Percentiles rank a stretch among this genome's conserved stretches.
phyloP scores from a whole-genome alignment of 2,888 invertebrate species.

The Hemistola chrysoprasaria region DNA sequence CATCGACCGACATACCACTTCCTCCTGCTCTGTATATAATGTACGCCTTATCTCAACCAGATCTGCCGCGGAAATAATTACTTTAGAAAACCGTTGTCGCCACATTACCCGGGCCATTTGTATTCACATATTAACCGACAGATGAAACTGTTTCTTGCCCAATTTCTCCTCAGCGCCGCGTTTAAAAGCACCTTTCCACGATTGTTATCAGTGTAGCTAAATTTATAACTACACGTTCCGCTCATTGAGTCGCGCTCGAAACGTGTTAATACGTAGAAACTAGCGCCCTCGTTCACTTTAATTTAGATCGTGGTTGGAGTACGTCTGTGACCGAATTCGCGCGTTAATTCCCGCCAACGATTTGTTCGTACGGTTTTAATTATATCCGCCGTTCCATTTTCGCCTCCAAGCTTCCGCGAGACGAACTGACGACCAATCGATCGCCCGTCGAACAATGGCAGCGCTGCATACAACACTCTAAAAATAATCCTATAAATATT shows the following conservation, averaged over 20 bases:
- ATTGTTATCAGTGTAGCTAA: too few relatives aligned
- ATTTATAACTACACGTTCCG: too few relatives aligned
- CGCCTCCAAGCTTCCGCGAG: slow-evolving; percentile 67
- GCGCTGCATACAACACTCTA: slow-evolving; percentile 27
- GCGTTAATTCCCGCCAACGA: slow-evolving; percentile 64
- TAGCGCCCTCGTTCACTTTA: too few relatives aligned
- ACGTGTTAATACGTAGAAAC: slow-evolving; percentile 1
- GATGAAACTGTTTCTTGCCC: slow-evolving; percentile 28
- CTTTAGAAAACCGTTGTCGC: slow-evolving; percentile 22
- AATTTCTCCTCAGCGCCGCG: slow-evolving; percentile 24
- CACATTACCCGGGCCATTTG: slow-evolving; percentile 26
- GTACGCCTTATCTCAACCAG: slow-evolving; percentile 12
- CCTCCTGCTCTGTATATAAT: slow-evolving; percentile 19
- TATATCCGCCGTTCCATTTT: slow-evolving; percentile 80
- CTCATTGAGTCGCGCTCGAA: too few relatives aligned
- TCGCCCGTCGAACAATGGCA: slow-evolving; percentile 42
- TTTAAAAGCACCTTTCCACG: too few relatives aligned
- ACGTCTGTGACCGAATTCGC: slow-evolving; percentile 60
- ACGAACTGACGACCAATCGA: slow-evolving; percentile 36
- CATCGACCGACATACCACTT: slow-evolving; percentile 16
- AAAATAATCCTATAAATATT: slow-evolving; percentile 27
- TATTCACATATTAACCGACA: slow-evolving; percentile 23
- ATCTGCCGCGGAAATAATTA: slow-evolving; percentile 30
- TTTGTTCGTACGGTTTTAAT: slow-evolving; percentile 74
- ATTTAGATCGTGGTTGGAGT: too few relatives aligned